These are phyloP conservation scores for Pelagia noctiluca DNA, from an alignment of 30 jellyfish, hydroid and myxozoan genomes.

Conservation along the genomic window DNA sequence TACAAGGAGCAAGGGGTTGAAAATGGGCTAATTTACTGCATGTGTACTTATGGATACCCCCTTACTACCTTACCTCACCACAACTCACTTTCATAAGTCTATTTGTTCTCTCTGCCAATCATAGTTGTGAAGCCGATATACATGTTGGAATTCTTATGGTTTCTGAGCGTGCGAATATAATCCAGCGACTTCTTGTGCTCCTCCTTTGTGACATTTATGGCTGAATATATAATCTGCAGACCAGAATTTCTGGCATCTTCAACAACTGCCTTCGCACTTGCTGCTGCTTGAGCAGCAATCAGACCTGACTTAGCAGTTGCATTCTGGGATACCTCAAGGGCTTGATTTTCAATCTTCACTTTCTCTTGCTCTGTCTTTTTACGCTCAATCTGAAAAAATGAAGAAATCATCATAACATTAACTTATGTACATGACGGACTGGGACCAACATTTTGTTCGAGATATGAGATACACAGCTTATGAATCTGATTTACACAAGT, in stretches of 20 bases:
- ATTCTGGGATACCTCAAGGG: conserved; percentile 47
- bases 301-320: conserved; percentile 38
- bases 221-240: conserved; percentile 39
- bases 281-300: conserved; percentile 61
- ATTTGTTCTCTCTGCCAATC: conserved; percentile 49
- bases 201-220: conserved; percentile 46
- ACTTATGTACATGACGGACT: too few relatives aligned
- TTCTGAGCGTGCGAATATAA: conserved; percentile 47
- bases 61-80: too few relatives aligned
- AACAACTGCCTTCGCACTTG: conserved; percentile 50
- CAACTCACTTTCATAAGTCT: too few relatives aligned
- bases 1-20: too few relatives aligned
- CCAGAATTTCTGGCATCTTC: conserved; percentile 78
- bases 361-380: conserved; percentile 65
- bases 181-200: conserved; percentile 67
- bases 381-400: conserved; percentile 35
- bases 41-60: too few relatives aligned
- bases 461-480: too few relatives aligned
- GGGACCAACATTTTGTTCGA: too few relatives aligned
- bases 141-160: conserved; percentile 38
- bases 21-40: too few relatives aligned
- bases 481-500: too few relatives aligned
- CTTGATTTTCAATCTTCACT: conserved; percentile 20
- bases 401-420: neutral
- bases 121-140: conserved; percentile 65